These are phyloP conservation scores for Dipodomys ordii DNA, from an alignment of 2,113 vertebrate genomes.

Conservation along the genomic window DNA sequence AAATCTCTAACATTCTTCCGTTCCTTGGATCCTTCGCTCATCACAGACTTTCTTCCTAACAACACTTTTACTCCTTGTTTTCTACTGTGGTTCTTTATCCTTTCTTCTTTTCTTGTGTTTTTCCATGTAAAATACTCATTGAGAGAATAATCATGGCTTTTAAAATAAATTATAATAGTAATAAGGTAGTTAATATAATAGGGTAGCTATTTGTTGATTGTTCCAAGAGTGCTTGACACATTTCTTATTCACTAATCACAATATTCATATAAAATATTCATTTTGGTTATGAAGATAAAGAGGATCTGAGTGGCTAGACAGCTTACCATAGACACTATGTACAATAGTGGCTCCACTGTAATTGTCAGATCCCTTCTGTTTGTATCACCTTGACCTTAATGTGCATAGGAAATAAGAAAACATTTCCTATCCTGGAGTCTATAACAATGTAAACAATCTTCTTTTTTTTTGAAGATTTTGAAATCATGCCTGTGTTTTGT, in stretches of 20 bases:
- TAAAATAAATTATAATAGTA: neutral
- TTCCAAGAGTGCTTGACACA: neutral
- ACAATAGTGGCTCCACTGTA: neutral
- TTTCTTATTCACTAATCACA: neutral
- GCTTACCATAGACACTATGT: neutral
- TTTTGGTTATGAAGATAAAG: neutral
- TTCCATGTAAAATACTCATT: neutral
- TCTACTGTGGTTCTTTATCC: neutral
- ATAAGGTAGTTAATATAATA: neutral
- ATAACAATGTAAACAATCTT: neutral
- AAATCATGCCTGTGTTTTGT: constrained; percentile 36
- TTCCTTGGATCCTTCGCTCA: neutral
- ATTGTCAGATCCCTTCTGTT: neutral
- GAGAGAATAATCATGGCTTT: neutral
- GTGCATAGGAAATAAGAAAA: constrained; percentile 44
- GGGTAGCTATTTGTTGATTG: neutral
- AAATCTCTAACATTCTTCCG: neutral
- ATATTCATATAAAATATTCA: neutral
- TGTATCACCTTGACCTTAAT: neutral
- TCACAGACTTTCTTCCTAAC: neutral
- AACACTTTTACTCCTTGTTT: neutral
- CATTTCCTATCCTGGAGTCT: neutral
- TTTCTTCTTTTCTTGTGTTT: constrained; percentile 14
- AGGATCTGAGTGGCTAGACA: neutral
- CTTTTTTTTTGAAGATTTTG: neutral